These are phyloP conservation scores for Ornithoptera alexandrae DNA, from an alignment of 2,888 invertebrate genomes.

Conservation along the genomic window DNA sequence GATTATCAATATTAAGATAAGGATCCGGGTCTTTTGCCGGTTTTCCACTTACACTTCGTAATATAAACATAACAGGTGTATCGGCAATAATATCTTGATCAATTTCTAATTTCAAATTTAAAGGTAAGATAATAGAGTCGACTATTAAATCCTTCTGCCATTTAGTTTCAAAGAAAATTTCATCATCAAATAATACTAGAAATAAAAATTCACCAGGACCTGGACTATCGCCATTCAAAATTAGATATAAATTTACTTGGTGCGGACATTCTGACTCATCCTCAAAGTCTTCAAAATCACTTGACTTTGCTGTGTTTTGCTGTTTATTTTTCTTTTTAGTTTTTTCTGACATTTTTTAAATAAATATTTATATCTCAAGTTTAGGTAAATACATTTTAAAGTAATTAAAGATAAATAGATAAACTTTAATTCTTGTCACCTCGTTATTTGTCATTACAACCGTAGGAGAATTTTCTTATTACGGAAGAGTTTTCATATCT, in stretches of 20 bases:
- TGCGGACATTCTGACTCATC: slow-evolving; percentile 39
- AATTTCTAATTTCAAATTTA: slow-evolving; percentile 51
- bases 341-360: slow-evolving; percentile 19
- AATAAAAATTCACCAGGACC: slow-evolving; percentile 51
- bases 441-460: not conserved
- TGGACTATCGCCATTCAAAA: slow-evolving; percentile 46
- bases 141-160: slow-evolving; percentile 48
- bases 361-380: not conserved
- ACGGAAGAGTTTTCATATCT: no score
- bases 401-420: no score
- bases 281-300: slow-evolving; percentile 43
- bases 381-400: not conserved
- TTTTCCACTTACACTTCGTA: slow-evolving; percentile 52
- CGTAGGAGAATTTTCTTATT: no score
- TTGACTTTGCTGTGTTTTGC: slow-evolving; percentile 39
- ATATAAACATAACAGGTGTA: slow-evolving; percentile 58
- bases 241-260: slow-evolving; percentile 42
- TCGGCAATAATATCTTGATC: slow-evolving; percentile 48
- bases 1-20: slow-evolving; percentile 55
- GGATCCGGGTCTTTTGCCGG: slow-evolving; percentile 57
- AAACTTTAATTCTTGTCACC: no score
- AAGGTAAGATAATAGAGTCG: slow-evolving; percentile 40
- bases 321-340: slow-evolving; percentile 32
- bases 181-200: slow-evolving; percentile 50
- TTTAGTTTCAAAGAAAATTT: slow-evolving; percentile 48